Base-by-base conservation (phyloP, 2,888 invertebrate species). In the Watsonalla binaria region DNA sequence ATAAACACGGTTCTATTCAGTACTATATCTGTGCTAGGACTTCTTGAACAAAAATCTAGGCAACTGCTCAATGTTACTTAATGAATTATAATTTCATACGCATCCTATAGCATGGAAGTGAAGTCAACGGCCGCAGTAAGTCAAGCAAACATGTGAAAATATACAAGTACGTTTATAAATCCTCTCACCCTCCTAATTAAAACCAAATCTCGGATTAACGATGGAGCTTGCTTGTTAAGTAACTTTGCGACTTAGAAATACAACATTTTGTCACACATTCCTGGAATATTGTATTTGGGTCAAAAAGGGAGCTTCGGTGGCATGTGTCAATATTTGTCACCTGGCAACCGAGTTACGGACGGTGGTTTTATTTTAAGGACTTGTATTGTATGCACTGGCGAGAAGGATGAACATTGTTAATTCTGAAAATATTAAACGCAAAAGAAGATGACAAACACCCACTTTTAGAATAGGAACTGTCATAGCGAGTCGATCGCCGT, bases 311-410 rank as follows among this genome's bases (percentile, higher is more conserved):
- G 65, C 70, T 64, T 73, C 70, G 70, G 69, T 61, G 64, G 69
- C 67, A 71, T 73, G 66, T 69, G 81, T 82, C 73, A 83, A 82
- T 82, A 81, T 83, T 81, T 76, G 78, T 76, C 75, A 67, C 74
- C 59, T 63, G 68, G 63, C 67, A 63, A 65, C 71, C 56, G 60
- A 42, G 47, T 45, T 58, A 49, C 63, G 59, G 63, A 59, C 63
- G 56, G 45, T 51, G n/a, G 8, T 57, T 58, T 59, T 62, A 46
- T 62, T 61, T 51, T 56, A 54, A 53, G 48, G 56, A 53, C 51
- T 42, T 42, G 48, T 57, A 35, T 35, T 48, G n/a, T 48, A 13
- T 48, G 34, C 34, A 34, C 37, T 37, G 37, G 24, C 24, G 24
- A 24, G 24, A 24, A 24, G 24, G 24, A 24, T 24, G 24, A 24